Conservation (phyloP, 2,888 invertebrate genomes). For the Pseudolycoriella hygida region DNA sequence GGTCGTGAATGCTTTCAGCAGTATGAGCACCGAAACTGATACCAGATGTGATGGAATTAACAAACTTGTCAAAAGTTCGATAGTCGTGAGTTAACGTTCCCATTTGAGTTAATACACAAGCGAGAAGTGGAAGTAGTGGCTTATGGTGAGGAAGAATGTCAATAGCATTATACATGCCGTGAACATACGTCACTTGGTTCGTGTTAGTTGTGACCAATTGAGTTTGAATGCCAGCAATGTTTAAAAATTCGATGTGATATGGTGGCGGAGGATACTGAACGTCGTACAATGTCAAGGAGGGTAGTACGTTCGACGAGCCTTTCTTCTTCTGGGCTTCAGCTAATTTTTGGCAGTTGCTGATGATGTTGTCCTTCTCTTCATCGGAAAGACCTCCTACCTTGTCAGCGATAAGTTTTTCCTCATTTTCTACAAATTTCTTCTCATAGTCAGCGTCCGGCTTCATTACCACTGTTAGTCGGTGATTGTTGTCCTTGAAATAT, state of each 20-base stretch:
- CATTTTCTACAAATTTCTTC: conserved; percentile 40
- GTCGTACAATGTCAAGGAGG: conserved; percentile 61
- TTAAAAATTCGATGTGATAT: conserved; percentile 33
- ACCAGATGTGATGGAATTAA: conserved; percentile 56
- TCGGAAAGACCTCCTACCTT: conserved; percentile 42
- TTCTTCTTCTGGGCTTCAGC: conserved; percentile 49
- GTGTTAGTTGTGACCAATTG: conserved; percentile 71
- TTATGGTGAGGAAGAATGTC: conserved; percentile 47
- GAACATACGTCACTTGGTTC: conserved; percentile 79
- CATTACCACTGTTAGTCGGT: conserved; percentile 72
- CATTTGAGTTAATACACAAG: conserved; percentile 62
- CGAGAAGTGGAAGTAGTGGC: conserved; percentile 64
- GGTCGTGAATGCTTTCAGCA: conserved; percentile 50
- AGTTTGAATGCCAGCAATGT: conserved; percentile 41
- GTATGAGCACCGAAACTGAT: conserved; percentile 49
- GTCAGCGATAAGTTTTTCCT: conserved; percentile 43
- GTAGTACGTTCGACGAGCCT: conserved; percentile 56
- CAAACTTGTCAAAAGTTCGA: conserved; percentile 60
- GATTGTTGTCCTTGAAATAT: conserved; percentile 63
- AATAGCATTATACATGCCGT: conserved; percentile 54
- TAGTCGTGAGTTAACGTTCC: conserved; percentile 66
- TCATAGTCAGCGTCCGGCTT: conserved; percentile 66
- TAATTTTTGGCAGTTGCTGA: conserved; percentile 48
- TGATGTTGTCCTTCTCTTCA: conserved; percentile 45
- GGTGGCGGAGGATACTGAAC: conserved; percentile 47